phyloP scores from a whole-genome alignment of 2,797 vertebrate species.

The Neosilurus hyrtlii region DNA sequence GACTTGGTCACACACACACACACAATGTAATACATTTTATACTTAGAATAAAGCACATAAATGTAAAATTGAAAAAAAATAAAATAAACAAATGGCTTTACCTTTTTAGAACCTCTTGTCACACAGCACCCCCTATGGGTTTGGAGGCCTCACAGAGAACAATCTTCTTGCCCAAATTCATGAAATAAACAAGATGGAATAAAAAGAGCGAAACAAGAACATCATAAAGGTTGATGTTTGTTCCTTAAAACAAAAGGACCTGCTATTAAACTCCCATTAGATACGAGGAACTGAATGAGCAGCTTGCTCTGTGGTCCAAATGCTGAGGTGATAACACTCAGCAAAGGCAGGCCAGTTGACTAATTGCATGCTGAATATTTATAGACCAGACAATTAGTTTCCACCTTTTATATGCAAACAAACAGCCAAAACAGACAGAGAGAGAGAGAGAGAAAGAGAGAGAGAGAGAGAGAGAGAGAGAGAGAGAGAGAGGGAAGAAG shows the following conservation, averaged over 20 bases:
- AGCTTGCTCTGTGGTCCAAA: slow-evolving; percentile 69
- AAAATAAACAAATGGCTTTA: background rate
- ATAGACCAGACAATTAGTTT: slow-evolving; percentile 99
- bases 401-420: slow-evolving; percentile 99
- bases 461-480: slow-evolving; percentile 59
- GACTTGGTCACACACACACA: no score
- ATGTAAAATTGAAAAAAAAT: background rate
- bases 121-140: background rate
- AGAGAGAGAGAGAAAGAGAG: slow-evolving; percentile 41
- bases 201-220: slow-evolving; percentile 59
- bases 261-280: slow-evolving; percentile 80
- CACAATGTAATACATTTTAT: no score
- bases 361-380: slow-evolving; percentile 99
- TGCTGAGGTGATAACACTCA: slow-evolving; percentile 77
- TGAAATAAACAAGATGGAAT: slow-evolving; percentile 61
- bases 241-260: slow-evolving; percentile 74
- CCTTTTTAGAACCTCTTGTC: slow-evolving; percentile 2
- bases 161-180: slow-evolving; percentile 36
- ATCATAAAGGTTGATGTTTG: slow-evolving; percentile 67
- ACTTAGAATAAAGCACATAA: background rate
- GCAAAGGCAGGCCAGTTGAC: slow-evolving; percentile 78
- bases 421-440: slow-evolving; percentile 76
- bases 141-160: slow-evolving; percentile 21
- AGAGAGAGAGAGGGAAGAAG: slow-evolving; percentile 12
- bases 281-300: slow-evolving; percentile 76